Evolutionary conservation across 1,140 invertebrate species (phyloP), one percentile per base, ranked within the genome.

Genomic region (Leptopilina boulardi): DNA sequence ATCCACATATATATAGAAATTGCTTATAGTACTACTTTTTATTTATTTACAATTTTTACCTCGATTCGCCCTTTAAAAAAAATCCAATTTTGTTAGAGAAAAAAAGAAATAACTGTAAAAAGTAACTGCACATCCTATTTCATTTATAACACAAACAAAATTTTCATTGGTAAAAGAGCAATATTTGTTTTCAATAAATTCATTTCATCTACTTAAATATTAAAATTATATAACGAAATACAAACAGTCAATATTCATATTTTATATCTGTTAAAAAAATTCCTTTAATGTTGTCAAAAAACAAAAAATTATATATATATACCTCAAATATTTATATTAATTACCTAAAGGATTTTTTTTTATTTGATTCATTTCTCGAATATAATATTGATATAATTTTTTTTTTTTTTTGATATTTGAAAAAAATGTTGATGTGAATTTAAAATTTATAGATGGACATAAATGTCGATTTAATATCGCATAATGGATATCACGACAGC

Each of bases 401-500:
- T 3, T 38, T 38, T 38, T 3, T 38, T n/a, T n/a, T n/a, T n/a
- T n/a, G n/a, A n/a, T n/a, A n/a, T n/a, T n/a, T n/a, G n/a, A 51
- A 51, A 18, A 51, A 51, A 51, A 18, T 15, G 13, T 51, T 51
- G 3, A 51, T 51, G 6, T 51, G 47, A n/a, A 18, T 51, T 51
- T 15, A 18, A 51, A 18, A 51, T 51, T 51, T 51, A 51, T 51
- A 51, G 47, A 51, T 51, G 18, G 47, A 18, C n/a, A 51, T 23
- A 66, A 66, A 66, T 66, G 23, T 66, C 23, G 21, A 66, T 66
- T 30, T 66, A 34, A 66, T 34, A 66, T 66, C 59, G 15, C 21
- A 30, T 66, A 66, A 66, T 66, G 59, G 26, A 66, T 66, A 51
- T 51, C 15, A 51, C 47, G 47, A 51, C 47, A 51, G 47, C 47